phyloP scores from a whole-genome alignment of 2,888 invertebrate genomes.

The Aethes cnicana region DNA sequence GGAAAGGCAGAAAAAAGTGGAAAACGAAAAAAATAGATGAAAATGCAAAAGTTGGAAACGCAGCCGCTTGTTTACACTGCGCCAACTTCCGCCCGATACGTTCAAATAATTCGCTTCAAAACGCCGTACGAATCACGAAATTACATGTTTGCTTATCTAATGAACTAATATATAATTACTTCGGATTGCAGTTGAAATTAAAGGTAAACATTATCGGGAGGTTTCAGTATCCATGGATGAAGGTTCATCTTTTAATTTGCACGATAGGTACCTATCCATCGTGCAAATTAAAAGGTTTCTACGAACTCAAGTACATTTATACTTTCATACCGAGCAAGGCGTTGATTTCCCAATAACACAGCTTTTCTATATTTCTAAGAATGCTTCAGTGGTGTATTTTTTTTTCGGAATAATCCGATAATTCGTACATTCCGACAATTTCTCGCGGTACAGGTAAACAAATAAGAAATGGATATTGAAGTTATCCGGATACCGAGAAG shows the following conservation, averaged over 20 bases:
- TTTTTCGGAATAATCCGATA: neutral
- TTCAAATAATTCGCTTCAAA: conserved; percentile 58
- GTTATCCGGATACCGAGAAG: conserved; percentile 5
- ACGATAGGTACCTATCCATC: too few relatives aligned
- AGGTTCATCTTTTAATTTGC: too few relatives aligned
- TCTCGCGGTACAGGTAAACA: neutral
- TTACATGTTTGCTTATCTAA: conserved; percentile 36
- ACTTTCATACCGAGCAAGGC: too few relatives aligned
- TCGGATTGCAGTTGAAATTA: conserved; percentile 13
- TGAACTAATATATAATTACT: conserved; percentile 11
- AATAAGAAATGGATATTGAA: conserved; percentile 8
- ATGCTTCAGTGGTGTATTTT: too few relatives aligned
- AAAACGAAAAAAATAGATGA: conserved; percentile 43
- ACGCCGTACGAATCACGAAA: conserved; percentile 42
- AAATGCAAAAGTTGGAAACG: conserved; percentile 49
- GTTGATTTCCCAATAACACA: too few relatives aligned
- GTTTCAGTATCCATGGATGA: too few relatives aligned
- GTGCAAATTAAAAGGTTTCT: too few relatives aligned
- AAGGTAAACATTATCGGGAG: conserved; percentile 8
- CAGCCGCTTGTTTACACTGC: conserved; percentile 57
- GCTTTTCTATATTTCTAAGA: too few relatives aligned
- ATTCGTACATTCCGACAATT: too few relatives aligned
- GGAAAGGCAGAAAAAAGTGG: conserved; percentile 33
- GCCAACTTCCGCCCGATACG: conserved; percentile 56
- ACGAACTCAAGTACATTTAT: too few relatives aligned